phyloP scores from a whole-genome alignment of 2,113 vertebrate species.

The Syngnathoides biaculeatus region DNA sequence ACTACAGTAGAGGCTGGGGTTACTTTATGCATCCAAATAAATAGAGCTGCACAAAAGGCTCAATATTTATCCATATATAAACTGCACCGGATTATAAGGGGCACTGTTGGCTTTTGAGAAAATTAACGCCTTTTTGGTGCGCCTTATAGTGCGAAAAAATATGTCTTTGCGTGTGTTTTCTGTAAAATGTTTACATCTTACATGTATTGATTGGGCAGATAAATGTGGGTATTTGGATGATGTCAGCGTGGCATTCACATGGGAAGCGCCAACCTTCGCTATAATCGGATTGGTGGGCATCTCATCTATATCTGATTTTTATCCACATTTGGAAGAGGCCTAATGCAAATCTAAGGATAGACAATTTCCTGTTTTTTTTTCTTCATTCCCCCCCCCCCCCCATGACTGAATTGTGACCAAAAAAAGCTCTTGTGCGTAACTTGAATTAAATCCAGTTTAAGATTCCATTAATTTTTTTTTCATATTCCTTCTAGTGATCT shows the following conservation, averaged over 20 bases:
- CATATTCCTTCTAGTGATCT: not conserved
- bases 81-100: too few species aligned
- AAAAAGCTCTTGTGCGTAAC: not conserved
- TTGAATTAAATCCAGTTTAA: not conserved
- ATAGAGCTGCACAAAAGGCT: too few species aligned
- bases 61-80: too few species aligned
- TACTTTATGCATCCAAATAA: too few species aligned
- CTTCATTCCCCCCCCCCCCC: not conserved
- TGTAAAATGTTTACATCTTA: not conserved
- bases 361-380: not conserved
- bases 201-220: not conserved
- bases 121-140: too few species aligned
- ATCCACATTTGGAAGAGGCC: not conserved
- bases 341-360: not conserved
- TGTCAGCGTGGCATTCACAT: not conserved
- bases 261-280: not conserved
- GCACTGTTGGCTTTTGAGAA: too few species aligned
- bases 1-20: too few species aligned
- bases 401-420: not conserved
- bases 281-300: too few species aligned
- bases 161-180: not conserved
- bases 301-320: not conserved
- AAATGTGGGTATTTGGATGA: not conserved
- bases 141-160: too few species aligned
- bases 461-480: not conserved